Base-by-base conservation (phyloP, 2,113 vertebrate genomes). In the Brienomyrus longianalis region DNA sequence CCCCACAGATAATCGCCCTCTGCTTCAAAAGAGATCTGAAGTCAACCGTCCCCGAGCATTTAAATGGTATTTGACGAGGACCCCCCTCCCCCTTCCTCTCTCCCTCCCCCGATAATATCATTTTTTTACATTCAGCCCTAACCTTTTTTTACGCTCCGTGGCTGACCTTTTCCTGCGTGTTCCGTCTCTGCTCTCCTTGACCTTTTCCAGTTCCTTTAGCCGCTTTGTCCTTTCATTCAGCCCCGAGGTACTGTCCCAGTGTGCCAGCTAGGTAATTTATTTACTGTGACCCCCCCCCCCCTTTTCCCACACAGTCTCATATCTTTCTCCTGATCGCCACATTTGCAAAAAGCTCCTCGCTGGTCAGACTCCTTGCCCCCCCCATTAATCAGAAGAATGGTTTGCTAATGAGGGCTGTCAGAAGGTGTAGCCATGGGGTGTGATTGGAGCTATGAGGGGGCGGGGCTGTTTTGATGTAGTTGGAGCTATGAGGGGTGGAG, bases 181-280 rank as follows among this genome's bases (percentile, higher is more conserved):
- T 92, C 92, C 88, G 91, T 86, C 88, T 91, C 80, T 91, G 91
- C 91, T 95, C 93, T 92, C 93, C 93, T 95, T 95, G 95, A 95
- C 95, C 94, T 95, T 95, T 90, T 77, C 48, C 90, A 91, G 91
- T 93, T 83, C 59, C 88, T 43, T 45, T 90, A 88, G 91, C 93
- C 91, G 90, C 92, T 93, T 91, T 93, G 91, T 93, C 94, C 92
- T 93, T 95, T 93, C 90, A 90, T 92, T 92, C 92, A 50, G 89
- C 91, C 93, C 90, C 2, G 70, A 92, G 93, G 94, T 94, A 92
- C 93, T 92, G 92, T 91, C 93, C 56, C 93, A 93, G 93, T 93
- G 92, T 92, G 93, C 45, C 77, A 89, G 90, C 91, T 89, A 89
- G 90, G 90, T 93, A 94, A 95, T 94, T 95, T 95, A 95, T 95